phyloP scores from a whole-genome alignment of 1,140 invertebrate species.

The Orius insidiosus region DNA sequence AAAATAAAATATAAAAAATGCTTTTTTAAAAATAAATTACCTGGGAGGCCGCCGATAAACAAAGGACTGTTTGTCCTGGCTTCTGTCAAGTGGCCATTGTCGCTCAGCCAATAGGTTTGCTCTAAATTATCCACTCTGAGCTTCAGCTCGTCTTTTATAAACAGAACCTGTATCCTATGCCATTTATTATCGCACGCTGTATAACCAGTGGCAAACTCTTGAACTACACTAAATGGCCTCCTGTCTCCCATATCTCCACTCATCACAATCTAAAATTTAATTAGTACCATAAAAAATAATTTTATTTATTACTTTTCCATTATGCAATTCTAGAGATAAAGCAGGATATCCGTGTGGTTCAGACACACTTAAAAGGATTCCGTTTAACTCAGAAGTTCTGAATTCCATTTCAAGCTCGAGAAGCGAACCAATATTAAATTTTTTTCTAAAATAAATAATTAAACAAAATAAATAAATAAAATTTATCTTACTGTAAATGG shows the following conservation, averaged over 20 bases:
- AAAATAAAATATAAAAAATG: slow-evolving; percentile 20
- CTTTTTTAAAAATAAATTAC: slow-evolving; percentile 28
- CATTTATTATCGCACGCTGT: slow-evolving; percentile 66
- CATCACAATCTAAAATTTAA: slow-evolving; percentile 38
- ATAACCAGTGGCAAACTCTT: slow-evolving; percentile 38
- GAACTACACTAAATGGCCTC: slow-evolving; percentile 36
- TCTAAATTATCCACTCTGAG: slow-evolving; percentile 51
- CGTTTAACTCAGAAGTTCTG: slow-evolving; percentile 60
- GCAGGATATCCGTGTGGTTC: slow-evolving; percentile 42
- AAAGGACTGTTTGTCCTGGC: slow-evolving; percentile 40
- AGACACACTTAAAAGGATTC: slow-evolving; percentile 57
- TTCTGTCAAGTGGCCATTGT: slow-evolving; percentile 28
- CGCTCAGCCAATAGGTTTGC: slow-evolving; percentile 31
- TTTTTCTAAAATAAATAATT: slow-evolving; percentile 31
- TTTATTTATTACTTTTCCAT: slow-evolving; percentile 41
- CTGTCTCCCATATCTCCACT: slow-evolving; percentile 47
- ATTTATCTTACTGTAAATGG: slow-evolving; percentile 50
- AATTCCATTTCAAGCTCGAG: slow-evolving; percentile 67
- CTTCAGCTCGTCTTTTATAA: slow-evolving; percentile 47
- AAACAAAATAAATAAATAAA: slow-evolving; percentile 4
- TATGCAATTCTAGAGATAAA: slow-evolving; percentile 54
- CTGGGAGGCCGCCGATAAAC: slow-evolving; percentile 72
- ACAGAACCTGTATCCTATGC: slow-evolving; percentile 62
- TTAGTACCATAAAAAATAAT: neutral
- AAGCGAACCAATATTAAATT: slow-evolving; percentile 48